Percentiles rank a stretch among this genome's conserved stretches.
Conservation (phyloP, 2,888 invertebrate genomes). For the Schizotus pectinicornis region DNA sequence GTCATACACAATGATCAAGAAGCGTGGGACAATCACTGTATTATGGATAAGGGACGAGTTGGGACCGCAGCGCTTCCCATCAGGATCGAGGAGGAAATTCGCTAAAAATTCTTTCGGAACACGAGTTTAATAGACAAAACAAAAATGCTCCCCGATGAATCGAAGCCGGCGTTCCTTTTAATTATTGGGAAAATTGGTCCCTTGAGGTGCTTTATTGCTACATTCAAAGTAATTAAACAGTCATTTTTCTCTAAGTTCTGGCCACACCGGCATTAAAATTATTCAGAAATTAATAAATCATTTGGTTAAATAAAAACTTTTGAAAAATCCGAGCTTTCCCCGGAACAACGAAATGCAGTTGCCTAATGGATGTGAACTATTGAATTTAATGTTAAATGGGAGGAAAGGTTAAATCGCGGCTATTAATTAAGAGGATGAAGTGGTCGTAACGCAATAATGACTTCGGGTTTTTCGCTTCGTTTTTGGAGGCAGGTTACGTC, state of each 20-base stretch:
- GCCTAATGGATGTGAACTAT: too few species aligned
- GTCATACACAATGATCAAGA: neutral
- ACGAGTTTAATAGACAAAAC: neutral
- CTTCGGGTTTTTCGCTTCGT: too few species aligned
- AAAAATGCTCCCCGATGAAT: neutral
- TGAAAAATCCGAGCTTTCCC: neutral
- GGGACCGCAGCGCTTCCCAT: neutral
- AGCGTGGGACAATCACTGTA: slow-evolving; percentile 2
- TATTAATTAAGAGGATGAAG: too few species aligned
- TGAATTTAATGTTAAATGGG: too few species aligned
- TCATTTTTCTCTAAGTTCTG: neutral
- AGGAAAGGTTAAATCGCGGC: too few species aligned
- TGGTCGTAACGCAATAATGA: too few species aligned
- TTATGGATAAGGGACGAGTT: neutral
- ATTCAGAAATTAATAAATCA: slow-evolving; percentile 1
- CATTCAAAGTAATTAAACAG: slow-evolving; percentile 4
- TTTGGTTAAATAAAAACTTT: neutral
- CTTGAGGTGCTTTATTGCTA: neutral
- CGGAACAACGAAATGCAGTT: too few species aligned
- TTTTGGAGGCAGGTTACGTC: too few species aligned
- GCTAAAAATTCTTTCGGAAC: neutral
- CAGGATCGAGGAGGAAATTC: neutral
- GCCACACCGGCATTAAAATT: neutral
- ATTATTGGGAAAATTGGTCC: slow-evolving; percentile 2
- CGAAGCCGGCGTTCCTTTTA: slow-evolving; percentile 1